Conservation (phyloP, 2,797 vertebrate genomes). For the Moxostoma hubbsi region DNA sequence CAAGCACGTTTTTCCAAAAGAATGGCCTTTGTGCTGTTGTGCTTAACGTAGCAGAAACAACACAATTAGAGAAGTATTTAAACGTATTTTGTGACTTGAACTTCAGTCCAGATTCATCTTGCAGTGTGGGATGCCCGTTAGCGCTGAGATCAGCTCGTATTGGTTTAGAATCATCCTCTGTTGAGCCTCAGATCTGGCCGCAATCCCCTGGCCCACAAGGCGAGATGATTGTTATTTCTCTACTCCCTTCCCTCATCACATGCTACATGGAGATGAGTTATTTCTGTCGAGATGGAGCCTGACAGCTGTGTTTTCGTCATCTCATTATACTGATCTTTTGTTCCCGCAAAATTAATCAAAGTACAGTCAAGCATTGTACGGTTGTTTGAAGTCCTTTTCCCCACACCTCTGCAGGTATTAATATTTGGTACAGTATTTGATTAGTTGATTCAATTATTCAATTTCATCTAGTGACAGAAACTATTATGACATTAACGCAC, state of each 20-base stretch:
- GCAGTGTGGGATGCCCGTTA: not conserved
- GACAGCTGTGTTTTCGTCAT: slow-evolving; percentile 38
- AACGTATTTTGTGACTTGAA: not conserved
- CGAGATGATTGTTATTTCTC: slow-evolving; percentile 30
- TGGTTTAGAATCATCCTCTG: slow-evolving; percentile 29
- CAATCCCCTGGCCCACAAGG: slow-evolving; percentile 6
- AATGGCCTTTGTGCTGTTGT: slow-evolving; percentile 8
- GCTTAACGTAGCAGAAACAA: slow-evolving; percentile 11
- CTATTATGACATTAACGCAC: not conserved
- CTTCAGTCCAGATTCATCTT: slow-evolving; percentile 10
- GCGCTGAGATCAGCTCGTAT: slow-evolving; percentile 24
- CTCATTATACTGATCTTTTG: slow-evolving; percentile 29
- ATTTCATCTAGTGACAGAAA: slow-evolving; percentile 3
- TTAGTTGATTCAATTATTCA: not conserved
- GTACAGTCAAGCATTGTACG: not conserved
- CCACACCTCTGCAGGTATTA: slow-evolving; percentile 14
- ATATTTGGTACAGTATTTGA: slow-evolving; percentile 19
- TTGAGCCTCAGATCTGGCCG: slow-evolving; percentile 8
- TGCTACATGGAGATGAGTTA: slow-evolving; percentile 43
- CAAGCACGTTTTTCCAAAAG: not conserved
- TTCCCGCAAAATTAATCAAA: slow-evolving; percentile 24
- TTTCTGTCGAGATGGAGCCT: slow-evolving; percentile 34
- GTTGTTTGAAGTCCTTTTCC: not conserved
- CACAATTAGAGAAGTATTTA: slow-evolving; percentile 1
- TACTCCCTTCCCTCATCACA: slow-evolving; percentile 26